Conservation (phyloP, 2,888 invertebrate species). For the Eupeodes luniger region DNA sequence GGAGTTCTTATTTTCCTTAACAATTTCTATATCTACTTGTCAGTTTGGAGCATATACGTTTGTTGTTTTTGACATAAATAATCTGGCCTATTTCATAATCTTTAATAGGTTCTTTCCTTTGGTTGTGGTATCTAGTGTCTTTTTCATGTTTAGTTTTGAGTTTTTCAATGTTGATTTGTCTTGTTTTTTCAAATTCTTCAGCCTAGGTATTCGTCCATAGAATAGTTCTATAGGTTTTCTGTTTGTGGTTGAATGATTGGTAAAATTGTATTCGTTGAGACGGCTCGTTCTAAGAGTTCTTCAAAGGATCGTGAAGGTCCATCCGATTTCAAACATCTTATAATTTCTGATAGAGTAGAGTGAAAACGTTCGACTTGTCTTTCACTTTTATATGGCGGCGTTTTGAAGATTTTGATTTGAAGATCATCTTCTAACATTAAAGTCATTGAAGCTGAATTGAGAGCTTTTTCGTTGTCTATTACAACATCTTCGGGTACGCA, state of each 20-base stretch:
- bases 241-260: background rate
- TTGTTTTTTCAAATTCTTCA: conserved; percentile 48
- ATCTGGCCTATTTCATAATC: conserved; percentile 1
- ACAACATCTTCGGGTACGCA: too few relatives aligned
- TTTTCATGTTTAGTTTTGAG: conserved; percentile 36
- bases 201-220: conserved; percentile 33
- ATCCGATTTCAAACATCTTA: too few relatives aligned
- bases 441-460: too few relatives aligned
- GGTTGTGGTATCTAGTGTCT: conserved; percentile 16
- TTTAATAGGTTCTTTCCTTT: conserved; percentile 13
- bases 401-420: too few relatives aligned
- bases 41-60: conserved; percentile 47
- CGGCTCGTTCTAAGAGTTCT: conserved; percentile 55
- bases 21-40: conserved; percentile 7
- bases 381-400: too few relatives aligned
- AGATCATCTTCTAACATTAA: too few relatives aligned
- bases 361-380: too few relatives aligned
- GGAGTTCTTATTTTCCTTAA: conserved; percentile 41
- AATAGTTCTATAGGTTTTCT: conserved; percentile 46
- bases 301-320: conserved; percentile 28
- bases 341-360: too few relatives aligned
- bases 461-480: too few relatives aligned
- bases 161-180: conserved; percentile 34
- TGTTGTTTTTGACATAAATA: conserved; percentile 41
- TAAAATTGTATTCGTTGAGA: conserved; percentile 42